Percentiles rank a stretch among this genome's conserved stretches.
phyloP scores from a whole-genome alignment of 2,797 vertebrate species.

The Platalea minor region DNA sequence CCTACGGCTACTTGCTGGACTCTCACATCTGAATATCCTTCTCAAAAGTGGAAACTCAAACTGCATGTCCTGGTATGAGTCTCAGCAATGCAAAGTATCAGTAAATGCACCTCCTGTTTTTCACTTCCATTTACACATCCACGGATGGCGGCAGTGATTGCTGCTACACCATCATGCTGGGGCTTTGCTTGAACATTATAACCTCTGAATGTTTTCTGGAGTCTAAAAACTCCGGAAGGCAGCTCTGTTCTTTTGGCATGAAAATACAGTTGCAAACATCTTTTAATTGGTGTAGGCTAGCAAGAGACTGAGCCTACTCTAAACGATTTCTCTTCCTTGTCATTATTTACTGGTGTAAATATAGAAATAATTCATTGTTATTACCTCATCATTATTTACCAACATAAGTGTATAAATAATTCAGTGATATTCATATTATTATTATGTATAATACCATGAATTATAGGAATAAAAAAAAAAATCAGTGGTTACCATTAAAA shows the following conservation, averaged over 20 bases:
- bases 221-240: not conserved
- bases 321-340: not conserved
- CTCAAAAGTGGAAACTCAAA: not conserved
- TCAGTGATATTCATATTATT: conserved; percentile 16
- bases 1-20: not conserved
- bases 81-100: not conserved
- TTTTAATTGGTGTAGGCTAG: conserved; percentile 6
- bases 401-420: conserved; percentile 57
- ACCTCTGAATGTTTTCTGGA: not conserved
- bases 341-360: conserved; percentile 55
- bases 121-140: not conserved
- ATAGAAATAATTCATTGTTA: conserved; percentile 48
- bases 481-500: conserved; percentile 35
- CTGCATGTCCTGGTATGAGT: not conserved
- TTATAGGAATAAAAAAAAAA: conserved; percentile 27
- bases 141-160: not conserved
- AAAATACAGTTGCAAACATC: not conserved
- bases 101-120: not conserved
- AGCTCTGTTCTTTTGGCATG: not conserved
- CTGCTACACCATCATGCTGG: not conserved
- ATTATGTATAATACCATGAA: conserved; percentile 35
- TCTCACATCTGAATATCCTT: not conserved
- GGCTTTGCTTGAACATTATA: not conserved
- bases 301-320: not conserved
- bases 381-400: conserved; percentile 54